Base-by-base conservation (phyloP, 2,797 vertebrate genomes). In the Brotula barbata region DNA sequence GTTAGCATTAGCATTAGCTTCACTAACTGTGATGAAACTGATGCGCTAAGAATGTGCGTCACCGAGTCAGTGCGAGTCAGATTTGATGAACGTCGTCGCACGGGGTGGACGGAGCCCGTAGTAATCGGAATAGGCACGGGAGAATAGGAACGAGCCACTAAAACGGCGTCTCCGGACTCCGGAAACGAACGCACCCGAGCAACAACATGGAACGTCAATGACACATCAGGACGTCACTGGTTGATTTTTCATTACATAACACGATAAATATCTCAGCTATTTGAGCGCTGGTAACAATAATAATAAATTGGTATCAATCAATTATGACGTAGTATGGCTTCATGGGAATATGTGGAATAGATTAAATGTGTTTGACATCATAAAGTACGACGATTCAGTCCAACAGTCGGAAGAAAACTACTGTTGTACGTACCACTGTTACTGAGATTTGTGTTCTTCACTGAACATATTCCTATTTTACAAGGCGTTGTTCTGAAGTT, bases 1-100 rank as follows among this genome's bases (percentile, higher is more conserved):
- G 54, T 64, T 63, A 73, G 40, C 37, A 22, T 69, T 66, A 75
- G 73, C 79, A 2, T 63, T 78, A 76, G 77, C 79, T 19, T 22
- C 3, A 5, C 6, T 12, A 36, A 10, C 17, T 11, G 28, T 10
- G 43, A 20, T 16, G 37, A 53, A 33, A 39, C 2, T 7, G 9
- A 39, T 2, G 37, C 3, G 37, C 54, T 2, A 28, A 44, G 60
- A 57, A 76, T 4, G 61, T 80, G 71, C 85, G 85, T 84, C 77
- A 78, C n/a, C 1, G 1, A 3, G 28, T 8, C 49, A 0, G 46
- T 1, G 64, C 50, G 49, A 69, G 49, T n/a, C n/a, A 11, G 78
- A 68, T 85, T 64, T 62, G 5, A 0, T 1, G 2, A 0, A 1
- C n/a, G 5, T 0, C 0, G 3, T 0, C 1, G 13, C 15, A 11